These are phyloP conservation scores for Horisme vitalbata DNA, from an alignment of 2,888 invertebrate species.

Conservation along the genomic window DNA sequence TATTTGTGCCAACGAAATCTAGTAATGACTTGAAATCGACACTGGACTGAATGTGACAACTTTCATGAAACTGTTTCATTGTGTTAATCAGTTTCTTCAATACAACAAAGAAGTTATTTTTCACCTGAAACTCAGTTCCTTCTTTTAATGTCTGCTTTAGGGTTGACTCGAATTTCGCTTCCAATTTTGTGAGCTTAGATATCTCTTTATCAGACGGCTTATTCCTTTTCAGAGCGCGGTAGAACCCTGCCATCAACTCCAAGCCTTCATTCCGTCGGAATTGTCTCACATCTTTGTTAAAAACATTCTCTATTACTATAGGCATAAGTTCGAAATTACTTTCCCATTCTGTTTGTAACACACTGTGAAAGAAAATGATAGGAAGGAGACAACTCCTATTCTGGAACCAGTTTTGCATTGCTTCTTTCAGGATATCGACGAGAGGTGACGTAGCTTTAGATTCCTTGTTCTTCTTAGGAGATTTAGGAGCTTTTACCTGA, in stretches of 20 bases:
- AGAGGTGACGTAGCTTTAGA: conserved; percentile 53
- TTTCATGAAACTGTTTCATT: conserved; percentile 74
- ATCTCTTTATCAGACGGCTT: conserved; percentile 62
- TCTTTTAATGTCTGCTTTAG: conserved; percentile 62
- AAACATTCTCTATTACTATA: conserved; percentile 82
- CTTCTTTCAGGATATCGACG: conserved; percentile 75
- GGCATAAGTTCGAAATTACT: conserved; percentile 84
- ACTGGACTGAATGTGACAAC: conserved; percentile 54
- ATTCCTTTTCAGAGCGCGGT: conserved; percentile 80
- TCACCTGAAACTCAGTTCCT: conserved; percentile 65
- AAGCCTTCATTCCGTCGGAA: conserved; percentile 87
- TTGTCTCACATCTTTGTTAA: conserved; percentile 83
- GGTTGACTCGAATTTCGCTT: conserved; percentile 70
- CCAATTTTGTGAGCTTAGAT: conserved; percentile 63
- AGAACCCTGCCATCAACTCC: conserved; percentile 86
- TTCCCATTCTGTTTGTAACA: conserved; percentile 85
- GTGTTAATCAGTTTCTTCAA: conserved; percentile 80
- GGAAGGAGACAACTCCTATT: conserved; percentile 86
- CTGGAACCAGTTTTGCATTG: conserved; percentile 83
- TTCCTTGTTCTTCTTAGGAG: conserved; percentile 56
- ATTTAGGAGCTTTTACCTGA: conserved; percentile 46
- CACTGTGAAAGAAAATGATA: conserved; percentile 85
- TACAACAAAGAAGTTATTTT: conserved; percentile 81
- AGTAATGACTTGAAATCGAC: conserved; percentile 58
- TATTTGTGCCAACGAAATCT: conserved; percentile 52